Percentiles rank a stretch among this genome's conserved stretches.
Evolutionary conservation across 2,888 invertebrate genomes (phyloP).

Genomic region (Lysandra coridon): DNA sequence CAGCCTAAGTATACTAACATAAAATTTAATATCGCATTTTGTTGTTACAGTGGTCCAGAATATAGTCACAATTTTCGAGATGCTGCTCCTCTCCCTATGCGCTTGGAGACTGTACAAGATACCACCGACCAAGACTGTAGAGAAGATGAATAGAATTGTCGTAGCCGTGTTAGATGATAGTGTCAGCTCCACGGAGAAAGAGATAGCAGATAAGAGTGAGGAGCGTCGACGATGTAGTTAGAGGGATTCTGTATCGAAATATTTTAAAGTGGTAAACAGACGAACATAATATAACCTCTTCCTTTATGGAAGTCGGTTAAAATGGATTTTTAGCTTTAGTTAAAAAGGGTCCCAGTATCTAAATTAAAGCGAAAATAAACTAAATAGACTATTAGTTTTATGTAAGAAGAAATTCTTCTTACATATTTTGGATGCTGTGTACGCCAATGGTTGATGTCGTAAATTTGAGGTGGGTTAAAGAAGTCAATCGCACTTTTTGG

Average conservation of each 20-base stretch:
- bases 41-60: conserved; percentile 83
- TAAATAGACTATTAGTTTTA: too few relatives aligned
- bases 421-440: too few relatives aligned
- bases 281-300: too few relatives aligned
- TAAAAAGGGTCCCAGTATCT: too few relatives aligned
- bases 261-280: background rate
- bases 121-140: conserved; percentile 55
- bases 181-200: conserved; percentile 42
- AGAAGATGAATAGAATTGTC: conserved; percentile 56
- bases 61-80: conserved; percentile 83
- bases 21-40: background rate
- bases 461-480: too few relatives aligned
- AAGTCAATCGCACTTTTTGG: too few relatives aligned
- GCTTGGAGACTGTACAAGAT: conserved; percentile 83
- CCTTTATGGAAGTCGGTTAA: too few relatives aligned
- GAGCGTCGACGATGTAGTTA: background rate
- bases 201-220: conserved; percentile 11
- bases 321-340: too few relatives aligned
- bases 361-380: too few relatives aligned
- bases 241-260: background rate
- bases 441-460: too few relatives aligned
- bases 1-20: too few relatives aligned
- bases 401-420: too few relatives aligned
- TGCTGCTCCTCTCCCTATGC: conserved; percentile 83
- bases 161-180: conserved; percentile 64